Evolutionary conservation across 2,797 vertebrate genomes (phyloP).

Genomic region (Sebastes oblongus): DNA sequence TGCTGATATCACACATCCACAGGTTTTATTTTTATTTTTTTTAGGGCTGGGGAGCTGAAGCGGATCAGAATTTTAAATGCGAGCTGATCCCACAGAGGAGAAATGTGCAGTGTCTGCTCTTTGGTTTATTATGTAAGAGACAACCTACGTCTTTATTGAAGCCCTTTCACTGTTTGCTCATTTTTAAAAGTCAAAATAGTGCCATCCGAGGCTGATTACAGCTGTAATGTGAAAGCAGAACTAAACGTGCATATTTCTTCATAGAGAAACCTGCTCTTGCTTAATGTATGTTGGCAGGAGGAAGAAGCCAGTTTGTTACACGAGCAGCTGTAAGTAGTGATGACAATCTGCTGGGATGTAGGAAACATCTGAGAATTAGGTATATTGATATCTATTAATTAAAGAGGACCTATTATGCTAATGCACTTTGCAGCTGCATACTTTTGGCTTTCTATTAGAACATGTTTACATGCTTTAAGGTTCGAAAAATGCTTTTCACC

Average conservation of each 20-base stretch:
- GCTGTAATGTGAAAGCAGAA: not conserved
- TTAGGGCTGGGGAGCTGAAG: slow-evolving; percentile 29
- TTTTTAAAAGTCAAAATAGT: slow-evolving; percentile 23
- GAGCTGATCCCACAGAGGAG: slow-evolving; percentile 51
- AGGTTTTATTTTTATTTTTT: slow-evolving; percentile 3
- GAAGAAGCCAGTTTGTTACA: not conserved
- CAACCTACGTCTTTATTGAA: slow-evolving; percentile 23
- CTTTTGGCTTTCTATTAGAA: no score
- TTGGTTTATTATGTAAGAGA: slow-evolving; percentile 58
- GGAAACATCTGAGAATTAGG: not conserved
- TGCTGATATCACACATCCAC: slow-evolving; percentile 52
- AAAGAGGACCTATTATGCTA: not conserved
- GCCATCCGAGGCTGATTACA: not conserved
- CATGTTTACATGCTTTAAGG: no score
- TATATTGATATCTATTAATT: not conserved
- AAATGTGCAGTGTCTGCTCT: slow-evolving; percentile 49
- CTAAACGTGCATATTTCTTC: not conserved
- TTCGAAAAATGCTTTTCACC: no score
- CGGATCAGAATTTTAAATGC: slow-evolving; percentile 63
- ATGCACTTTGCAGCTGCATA: no score
- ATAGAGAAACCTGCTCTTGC: not conserved
- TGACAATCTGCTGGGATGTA: not conserved
- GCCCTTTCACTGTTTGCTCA: slow-evolving; percentile 3
- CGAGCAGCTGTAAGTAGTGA: not conserved
- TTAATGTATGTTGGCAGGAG: not conserved